Percentiles rank a stretch among this genome's conserved stretches.
Conservation (phyloP, 2,113 vertebrate species). For the Megalops atlanticus region DNA sequence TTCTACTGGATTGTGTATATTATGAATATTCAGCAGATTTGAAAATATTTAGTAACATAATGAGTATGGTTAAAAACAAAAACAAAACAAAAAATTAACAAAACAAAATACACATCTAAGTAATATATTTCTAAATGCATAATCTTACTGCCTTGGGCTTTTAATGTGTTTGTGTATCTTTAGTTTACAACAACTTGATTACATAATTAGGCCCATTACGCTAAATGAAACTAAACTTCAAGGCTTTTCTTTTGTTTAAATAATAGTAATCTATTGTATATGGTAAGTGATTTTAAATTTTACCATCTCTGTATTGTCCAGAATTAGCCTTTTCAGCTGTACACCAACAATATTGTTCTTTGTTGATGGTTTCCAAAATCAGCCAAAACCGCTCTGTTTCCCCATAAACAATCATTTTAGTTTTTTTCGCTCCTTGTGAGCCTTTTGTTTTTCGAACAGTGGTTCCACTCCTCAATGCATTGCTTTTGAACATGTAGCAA, state of each 20-base stretch:
- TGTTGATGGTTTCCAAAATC: conserved; percentile 70
- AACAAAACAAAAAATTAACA: not conserved
- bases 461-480: conserved; percentile 58
- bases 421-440: conserved; percentile 66
- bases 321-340: conserved; percentile 63
- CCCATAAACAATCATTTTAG: conserved; percentile 72
- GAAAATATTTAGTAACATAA: too few species aligned
- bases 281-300: conserved; percentile 68
- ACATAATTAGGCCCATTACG: conserved; percentile 18
- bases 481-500: conserved; percentile 66
- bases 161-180: conserved; percentile 19
- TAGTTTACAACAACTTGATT: conserved; percentile 20
- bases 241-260: conserved; percentile 71
- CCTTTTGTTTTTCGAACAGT: conserved; percentile 66
- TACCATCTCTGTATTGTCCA: conserved; percentile 68
- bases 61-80: conserved; percentile 5
- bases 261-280: conserved; percentile 71
- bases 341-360: conserved; percentile 69
- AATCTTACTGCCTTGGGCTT: not conserved
- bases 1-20: too few species aligned
- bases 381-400: conserved; percentile 70
- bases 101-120: conserved; percentile 4
- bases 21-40: too few species aligned
- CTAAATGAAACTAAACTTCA: conserved; percentile 17
- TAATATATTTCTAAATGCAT: conserved; percentile 9